Conservation (phyloP, 2,888 invertebrate species). For the Platynereis dumerilii region DNA sequence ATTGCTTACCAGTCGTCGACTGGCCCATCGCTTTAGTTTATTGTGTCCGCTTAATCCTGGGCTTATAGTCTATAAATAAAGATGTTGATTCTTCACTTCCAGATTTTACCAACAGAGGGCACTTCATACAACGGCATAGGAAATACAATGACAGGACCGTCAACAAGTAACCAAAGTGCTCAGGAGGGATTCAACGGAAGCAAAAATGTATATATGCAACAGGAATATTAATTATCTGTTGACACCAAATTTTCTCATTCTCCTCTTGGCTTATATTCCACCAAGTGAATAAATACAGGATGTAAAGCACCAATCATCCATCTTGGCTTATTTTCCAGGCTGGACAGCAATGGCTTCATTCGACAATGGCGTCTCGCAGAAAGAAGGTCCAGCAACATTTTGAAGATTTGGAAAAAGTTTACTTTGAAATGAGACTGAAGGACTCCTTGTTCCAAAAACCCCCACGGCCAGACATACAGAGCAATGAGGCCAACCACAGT, state of each 20-base stretch:
- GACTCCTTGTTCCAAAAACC: slow-evolving; percentile 21
- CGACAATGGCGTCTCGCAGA: slow-evolving; percentile 73
- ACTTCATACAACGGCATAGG: slow-evolving; percentile 29
- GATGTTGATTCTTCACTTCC: too few species aligned
- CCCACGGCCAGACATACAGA: too few species aligned
- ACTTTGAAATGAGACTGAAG: slow-evolving; percentile 74
- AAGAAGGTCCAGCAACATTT: slow-evolving; percentile 84
- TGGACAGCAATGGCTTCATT: slow-evolving; percentile 50
- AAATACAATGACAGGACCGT: slow-evolving; percentile 26
- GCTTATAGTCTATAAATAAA: too few species aligned
- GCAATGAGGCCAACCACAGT: too few species aligned
- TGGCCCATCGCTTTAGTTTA: too few species aligned
- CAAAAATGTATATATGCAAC: slow-evolving; percentile 56
- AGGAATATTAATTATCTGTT: too few species aligned
- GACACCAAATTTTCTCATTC: too few species aligned
- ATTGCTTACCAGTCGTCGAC: too few species aligned
- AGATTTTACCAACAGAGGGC: slow-evolving; percentile 1
- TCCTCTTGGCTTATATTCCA: too few species aligned
- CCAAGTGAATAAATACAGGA: too few species aligned
- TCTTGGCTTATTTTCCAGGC: slow-evolving; percentile 42
- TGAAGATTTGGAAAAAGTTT: slow-evolving; percentile 87
- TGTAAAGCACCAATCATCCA: too few species aligned
- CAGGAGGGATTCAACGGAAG: slow-evolving; percentile 63
- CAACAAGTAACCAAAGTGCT: slow-evolving; percentile 29
- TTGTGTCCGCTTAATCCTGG: too few species aligned